Conservation (phyloP, 2,797 vertebrate genomes). For the Pipistrellus pygmaeus region DNA sequence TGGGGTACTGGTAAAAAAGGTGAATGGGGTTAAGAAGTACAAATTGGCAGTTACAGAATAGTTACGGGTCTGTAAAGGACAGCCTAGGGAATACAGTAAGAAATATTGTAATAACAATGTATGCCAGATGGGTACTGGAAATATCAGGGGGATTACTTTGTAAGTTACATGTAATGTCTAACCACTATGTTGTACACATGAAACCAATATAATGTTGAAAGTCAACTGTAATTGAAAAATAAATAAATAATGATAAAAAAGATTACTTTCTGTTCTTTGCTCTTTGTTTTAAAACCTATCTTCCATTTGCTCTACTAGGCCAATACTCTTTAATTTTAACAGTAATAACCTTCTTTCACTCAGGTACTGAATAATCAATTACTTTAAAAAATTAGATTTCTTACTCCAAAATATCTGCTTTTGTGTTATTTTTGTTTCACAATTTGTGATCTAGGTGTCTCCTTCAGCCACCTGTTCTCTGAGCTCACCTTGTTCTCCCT, state of each 20-base stretch:
- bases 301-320: background rate
- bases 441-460: background rate
- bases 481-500: background rate
- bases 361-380: background rate
- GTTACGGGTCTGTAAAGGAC: background rate
- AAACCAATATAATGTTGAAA: slow-evolving; percentile 8
- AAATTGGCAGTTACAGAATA: background rate
- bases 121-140: background rate
- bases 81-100: background rate
- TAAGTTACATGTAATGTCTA: background rate
- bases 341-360: background rate
- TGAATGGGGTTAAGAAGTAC: background rate
- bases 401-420: background rate
- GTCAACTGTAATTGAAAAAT: background rate
- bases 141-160: background rate
- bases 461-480: background rate
- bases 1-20: background rate
- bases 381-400: background rate
- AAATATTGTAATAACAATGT: background rate
- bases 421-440: background rate
- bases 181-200: background rate
- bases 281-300: slow-evolving; percentile 26
- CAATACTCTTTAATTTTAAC: background rate
- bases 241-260: background rate
- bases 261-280: background rate